Base-by-base conservation (phyloP, 2,888 invertebrate genomes). In the Gymnosoma rotundatum region DNA sequence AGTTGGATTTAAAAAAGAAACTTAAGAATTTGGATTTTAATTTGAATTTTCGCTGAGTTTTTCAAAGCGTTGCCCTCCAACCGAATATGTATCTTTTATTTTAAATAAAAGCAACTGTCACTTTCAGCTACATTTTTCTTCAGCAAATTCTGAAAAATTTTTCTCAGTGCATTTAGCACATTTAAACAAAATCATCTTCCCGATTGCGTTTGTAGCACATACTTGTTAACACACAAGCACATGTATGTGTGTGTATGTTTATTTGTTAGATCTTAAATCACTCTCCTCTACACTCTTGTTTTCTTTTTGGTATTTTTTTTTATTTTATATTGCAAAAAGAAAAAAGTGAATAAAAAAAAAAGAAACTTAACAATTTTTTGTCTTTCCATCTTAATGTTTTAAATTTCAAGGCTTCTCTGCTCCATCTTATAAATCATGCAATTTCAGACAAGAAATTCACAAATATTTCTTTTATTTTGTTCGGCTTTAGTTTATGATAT, bases 351-450 rank as follows among this genome's bases (percentile, higher is more conserved):
- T 12, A 42, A 42, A 42, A 42, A 42, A 8, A 12, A 12, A 10
- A 12, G 42, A 42, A 6, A 32, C 54, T 54, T 20, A 25, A 48
- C 20, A 36, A 50, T 67, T 52, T 36, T 10, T 54, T 48, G 18
- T 32, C 16, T 21, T 56, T 9, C 32, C 63, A 21, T 48, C 20
- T 61, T 38, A 32, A 64, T 78, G 54, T 64, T 75, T 66, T 72
- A n/a, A 66, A 20, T 20, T 25, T 75, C 21, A 56, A 79, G 69
- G 63, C 61, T 61, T 64, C 21, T n/a, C n/a, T 16, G 1, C 64
- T 36, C 12, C 45, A 45, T 36, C 48, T 12, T 54, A 83, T 83
- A 83, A 74, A 78, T 78, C 83, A 83, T 78, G 52, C 42, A 60
- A 74, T 78, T 58, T 36, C 52, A 52, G 14, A 54, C 21, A 56